Evolutionary conservation across 2,888 invertebrate species (phyloP).

Genomic region (Rotaria socialis): DNA sequence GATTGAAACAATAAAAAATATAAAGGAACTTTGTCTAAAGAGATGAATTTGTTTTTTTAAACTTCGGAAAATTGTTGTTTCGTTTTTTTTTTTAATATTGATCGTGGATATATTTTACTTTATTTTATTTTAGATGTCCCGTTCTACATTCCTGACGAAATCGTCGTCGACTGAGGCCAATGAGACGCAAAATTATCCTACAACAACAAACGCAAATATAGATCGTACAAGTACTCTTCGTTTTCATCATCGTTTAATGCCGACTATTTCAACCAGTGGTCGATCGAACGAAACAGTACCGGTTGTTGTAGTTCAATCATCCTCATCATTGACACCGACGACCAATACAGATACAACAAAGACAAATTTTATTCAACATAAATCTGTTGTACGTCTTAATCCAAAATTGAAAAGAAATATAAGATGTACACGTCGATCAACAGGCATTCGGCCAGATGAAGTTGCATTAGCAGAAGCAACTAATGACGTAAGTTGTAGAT

Average conservation of each 20-base stretch:
- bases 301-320: neutral
- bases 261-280: constrained; percentile 23
- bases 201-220: neutral
- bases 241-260: constrained; percentile 36
- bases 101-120: neutral
- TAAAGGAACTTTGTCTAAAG: neutral
- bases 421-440: constrained; percentile 20
- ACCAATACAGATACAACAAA: neutral
- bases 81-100: neutral
- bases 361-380: neutral
- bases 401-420: constrained; percentile 12
- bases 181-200: neutral
- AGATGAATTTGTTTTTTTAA: neutral
- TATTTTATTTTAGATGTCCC: constrained; percentile 13
- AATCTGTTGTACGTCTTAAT: constrained; percentile 5
- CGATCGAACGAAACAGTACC: neutral
- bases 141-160: constrained; percentile 15
- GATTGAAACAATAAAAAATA: neutral
- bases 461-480: neutral
- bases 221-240: neutral
- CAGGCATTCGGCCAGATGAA: neutral
- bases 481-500: neutral
- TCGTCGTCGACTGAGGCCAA: neutral
- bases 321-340: neutral
- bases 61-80: neutral